phyloP scores from a whole-genome alignment of 2,888 invertebrate genomes.

The Cinara cedri region DNA sequence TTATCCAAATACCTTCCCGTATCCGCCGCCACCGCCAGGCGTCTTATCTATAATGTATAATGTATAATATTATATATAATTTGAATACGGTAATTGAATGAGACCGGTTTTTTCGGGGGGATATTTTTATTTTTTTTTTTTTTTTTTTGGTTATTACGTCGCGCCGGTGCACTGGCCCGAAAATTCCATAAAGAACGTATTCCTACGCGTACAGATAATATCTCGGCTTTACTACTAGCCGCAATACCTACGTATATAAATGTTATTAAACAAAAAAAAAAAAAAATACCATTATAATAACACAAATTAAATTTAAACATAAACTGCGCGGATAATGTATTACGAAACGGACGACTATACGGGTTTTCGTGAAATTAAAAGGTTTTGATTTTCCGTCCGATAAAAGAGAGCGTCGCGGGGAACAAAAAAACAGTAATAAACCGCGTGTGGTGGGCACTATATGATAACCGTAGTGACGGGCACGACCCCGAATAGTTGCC shows the following conservation, averaged over 20 bases:
- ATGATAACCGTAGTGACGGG: no score
- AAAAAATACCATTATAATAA: no score
- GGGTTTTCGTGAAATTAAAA: no score
- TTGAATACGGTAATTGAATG: slow-evolving; percentile 51
- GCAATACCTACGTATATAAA: neutral
- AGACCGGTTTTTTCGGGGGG: slow-evolving; percentile 43
- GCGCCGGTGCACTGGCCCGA: neutral
- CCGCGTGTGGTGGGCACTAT: no score
- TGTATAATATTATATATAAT: slow-evolving; percentile 18
- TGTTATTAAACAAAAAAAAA: slow-evolving; percentile 31
- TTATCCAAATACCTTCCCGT: slow-evolving; percentile 23
- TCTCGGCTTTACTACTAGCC: no score
- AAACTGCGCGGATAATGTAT: no score
- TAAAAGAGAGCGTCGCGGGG: neutral
- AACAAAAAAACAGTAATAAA: neutral
- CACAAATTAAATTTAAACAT: slow-evolving; percentile 5
- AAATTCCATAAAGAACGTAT: slow-evolving; percentile 22
- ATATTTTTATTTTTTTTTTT: no score
- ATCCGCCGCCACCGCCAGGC: no score
- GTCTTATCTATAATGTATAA: neutral
- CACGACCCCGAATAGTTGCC: no score
- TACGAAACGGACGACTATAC: no score
- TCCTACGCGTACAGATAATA: neutral
- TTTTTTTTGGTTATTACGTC: no score
- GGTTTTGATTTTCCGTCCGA: neutral